Conservation (phyloP, 2,113 vertebrate genomes). For the Pseudorasbora parva region DNA sequence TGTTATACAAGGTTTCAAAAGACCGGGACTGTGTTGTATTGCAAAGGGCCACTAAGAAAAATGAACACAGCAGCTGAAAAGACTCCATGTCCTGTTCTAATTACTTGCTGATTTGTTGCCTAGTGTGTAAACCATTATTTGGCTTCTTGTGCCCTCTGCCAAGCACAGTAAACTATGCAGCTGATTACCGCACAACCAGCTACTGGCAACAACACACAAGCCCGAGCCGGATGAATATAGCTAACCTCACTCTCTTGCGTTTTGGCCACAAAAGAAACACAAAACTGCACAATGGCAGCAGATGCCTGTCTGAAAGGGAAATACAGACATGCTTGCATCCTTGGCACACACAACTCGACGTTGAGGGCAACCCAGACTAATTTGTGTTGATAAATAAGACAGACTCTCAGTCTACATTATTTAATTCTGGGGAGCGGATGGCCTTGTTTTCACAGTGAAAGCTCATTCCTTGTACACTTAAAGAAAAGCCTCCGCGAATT, state of each 20-base stretch:
- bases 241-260: conserved; percentile 32
- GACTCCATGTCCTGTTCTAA: conserved; percentile 49
- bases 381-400: conserved; percentile 60
- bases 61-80: conserved; percentile 32
- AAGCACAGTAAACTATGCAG: conserved; percentile 33
- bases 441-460: conserved; percentile 36
- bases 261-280: conserved; percentile 44
- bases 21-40: neutral
- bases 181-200: conserved; percentile 29
- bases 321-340: conserved; percentile 32
- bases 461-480: conserved; percentile 21
- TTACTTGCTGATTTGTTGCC: conserved; percentile 47
- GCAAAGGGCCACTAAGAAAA: neutral
- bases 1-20: conserved; percentile 4
- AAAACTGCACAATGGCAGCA: conserved; percentile 26
- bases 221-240: conserved; percentile 35
- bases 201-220: conserved; percentile 23
- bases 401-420: conserved; percentile 56
- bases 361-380: conserved; percentile 54
- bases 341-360: conserved; percentile 43
- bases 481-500: conserved; percentile 32
- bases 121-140: conserved; percentile 46
- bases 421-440: conserved; percentile 49
- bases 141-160: conserved; percentile 38
- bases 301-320: conserved; percentile 39